A percentile compares a stretch with the other conserved stretches of the same genome.
These are phyloP conservation scores for Leucania comma DNA, from an alignment of 2,888 invertebrate species.

Conservation along the genomic window DNA sequence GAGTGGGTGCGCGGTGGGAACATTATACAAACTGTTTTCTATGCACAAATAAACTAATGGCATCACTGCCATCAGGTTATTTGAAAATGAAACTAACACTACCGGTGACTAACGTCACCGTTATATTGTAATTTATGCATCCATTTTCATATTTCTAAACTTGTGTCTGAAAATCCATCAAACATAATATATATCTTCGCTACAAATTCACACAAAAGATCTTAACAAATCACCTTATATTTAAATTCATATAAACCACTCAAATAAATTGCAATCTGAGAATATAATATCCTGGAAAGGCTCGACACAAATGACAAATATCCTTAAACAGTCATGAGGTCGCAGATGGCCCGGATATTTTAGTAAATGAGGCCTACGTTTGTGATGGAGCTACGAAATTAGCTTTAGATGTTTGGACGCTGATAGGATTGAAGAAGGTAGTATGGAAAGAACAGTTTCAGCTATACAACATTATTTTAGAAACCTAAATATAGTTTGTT, in stretches of 20 bases:
- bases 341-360: constrained; percentile 87
- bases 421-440: constrained; percentile 40
- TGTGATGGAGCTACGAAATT: constrained; percentile 74
- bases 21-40: too few species aligned
- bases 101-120: too few species aligned
- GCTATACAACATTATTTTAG: too few species aligned
- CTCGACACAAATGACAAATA: constrained; percentile 80
- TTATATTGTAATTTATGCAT: too few species aligned
- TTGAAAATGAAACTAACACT: too few species aligned
- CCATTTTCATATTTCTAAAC: neutral
- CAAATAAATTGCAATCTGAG: constrained; percentile 63
- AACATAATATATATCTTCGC: too few species aligned
- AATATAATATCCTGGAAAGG: constrained; percentile 65
- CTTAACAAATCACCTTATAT: constrained; percentile 26
- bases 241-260: constrained; percentile 52
- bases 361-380: constrained; percentile 86
- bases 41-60: too few species aligned
- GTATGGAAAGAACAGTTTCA: neutral
- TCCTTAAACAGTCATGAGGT: constrained; percentile 81
- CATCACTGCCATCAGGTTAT: too few species aligned
- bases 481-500: too few species aligned
- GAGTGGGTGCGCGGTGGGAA: too few species aligned
- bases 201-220: constrained; percentile 3
- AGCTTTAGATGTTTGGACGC: constrained; percentile 15
- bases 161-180: too few species aligned